Conservation (phyloP, 2,797 vertebrate species). For the Poecilia picta region DNA sequence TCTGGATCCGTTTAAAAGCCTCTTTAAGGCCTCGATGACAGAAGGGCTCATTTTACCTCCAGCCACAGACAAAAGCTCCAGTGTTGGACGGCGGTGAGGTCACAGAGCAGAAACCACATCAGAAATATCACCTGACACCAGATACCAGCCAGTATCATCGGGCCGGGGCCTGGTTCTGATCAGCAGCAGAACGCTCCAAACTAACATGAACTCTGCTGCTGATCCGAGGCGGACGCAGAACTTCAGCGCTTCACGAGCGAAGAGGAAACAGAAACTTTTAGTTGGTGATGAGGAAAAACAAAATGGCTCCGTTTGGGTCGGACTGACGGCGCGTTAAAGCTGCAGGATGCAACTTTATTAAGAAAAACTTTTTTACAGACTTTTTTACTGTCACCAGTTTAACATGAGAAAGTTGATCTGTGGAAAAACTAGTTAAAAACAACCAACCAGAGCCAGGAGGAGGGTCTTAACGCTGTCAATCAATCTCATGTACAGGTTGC, state of each 20-base stretch:
- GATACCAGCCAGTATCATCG: not conserved
- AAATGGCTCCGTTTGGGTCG: too few species aligned
- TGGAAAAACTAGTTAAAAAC: too few species aligned
- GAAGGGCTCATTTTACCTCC: constrained; percentile 12
- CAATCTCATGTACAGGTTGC: too few species aligned
- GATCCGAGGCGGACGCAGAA: not conserved
- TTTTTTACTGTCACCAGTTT: too few species aligned
- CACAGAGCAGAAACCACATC: constrained; percentile 9
- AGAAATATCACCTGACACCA: constrained; percentile 8
- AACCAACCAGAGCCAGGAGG: too few species aligned
- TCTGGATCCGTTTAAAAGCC: constrained; percentile 11
- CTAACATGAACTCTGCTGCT: not conserved
- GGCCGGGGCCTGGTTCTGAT: not conserved
- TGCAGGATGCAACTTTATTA: too few species aligned
- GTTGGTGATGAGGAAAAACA: too few species aligned
- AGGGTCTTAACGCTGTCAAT: too few species aligned
- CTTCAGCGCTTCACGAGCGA: not conserved
- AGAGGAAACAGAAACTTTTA: not conserved
- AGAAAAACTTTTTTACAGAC: too few species aligned
- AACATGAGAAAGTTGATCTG: too few species aligned
- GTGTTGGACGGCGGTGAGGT: constrained; percentile 16
- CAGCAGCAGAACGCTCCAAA: not conserved
- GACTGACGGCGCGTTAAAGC: too few species aligned
- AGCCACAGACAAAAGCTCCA: constrained; percentile 15
- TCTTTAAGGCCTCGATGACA: constrained; percentile 24